Evolutionary conservation across 1,140 invertebrate genomes (phyloP).

Genomic region (Bradysia coprophila): DNA sequence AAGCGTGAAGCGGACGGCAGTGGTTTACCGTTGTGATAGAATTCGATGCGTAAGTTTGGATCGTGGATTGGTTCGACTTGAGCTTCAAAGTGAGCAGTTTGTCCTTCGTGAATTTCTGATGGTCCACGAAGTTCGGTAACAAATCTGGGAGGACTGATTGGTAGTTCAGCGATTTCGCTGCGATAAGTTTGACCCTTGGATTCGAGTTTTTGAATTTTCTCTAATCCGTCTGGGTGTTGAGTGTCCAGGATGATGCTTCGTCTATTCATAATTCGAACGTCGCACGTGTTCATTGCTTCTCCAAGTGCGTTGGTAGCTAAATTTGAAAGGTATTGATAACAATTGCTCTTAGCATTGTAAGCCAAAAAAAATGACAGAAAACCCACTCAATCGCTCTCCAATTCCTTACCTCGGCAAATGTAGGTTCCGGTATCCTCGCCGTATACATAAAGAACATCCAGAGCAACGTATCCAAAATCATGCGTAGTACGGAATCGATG

Average conservation of each 20-base stretch:
- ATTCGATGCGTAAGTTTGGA: conserved; percentile 75
- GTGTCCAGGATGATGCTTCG: conserved; percentile 74
- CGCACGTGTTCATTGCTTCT: conserved; percentile 82
- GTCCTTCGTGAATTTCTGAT: conserved; percentile 65
- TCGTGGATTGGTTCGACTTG: conserved; percentile 84
- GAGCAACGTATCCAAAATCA: conserved; percentile 89
- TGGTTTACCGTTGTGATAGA: conserved; percentile 79
- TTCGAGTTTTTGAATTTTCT: conserved; percentile 80
- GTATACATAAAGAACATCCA: conserved; percentile 86
- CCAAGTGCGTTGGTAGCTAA: conserved; percentile 72
- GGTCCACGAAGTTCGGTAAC: conserved; percentile 66
- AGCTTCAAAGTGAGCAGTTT: conserved; percentile 79
- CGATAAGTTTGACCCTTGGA: conserved; percentile 57
- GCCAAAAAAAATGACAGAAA: background rate
- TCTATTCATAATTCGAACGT: conserved; percentile 61
- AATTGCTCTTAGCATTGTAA: background rate
- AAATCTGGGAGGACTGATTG: conserved; percentile 59
- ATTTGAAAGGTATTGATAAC: background rate
- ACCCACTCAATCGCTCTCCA: too few species aligned
- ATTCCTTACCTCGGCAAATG: conserved; percentile 56
- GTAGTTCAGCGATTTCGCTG: conserved; percentile 62
- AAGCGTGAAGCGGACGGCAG: conserved; percentile 70
- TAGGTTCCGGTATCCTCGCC: conserved; percentile 88
- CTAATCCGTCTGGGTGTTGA: conserved; percentile 80
- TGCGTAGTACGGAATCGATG: conserved; percentile 80